phyloP scores from a whole-genome alignment of 1,140 invertebrate genomes.

The Tribolium castaneum region DNA sequence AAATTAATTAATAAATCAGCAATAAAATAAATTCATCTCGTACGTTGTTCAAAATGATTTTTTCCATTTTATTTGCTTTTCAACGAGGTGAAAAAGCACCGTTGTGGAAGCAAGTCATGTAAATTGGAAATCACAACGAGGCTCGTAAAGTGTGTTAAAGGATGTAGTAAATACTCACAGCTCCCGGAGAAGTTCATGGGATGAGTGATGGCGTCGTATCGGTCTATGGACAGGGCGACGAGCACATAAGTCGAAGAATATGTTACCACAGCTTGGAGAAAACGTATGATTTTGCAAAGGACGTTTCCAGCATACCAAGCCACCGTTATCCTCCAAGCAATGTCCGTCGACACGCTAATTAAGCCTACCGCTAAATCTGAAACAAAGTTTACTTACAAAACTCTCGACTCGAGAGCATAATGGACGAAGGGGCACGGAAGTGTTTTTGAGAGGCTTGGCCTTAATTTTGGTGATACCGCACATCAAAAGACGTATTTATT shows the following conservation, averaged over 20 bases:
- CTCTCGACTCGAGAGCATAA: neutral
- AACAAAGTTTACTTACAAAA: conserved; percentile 56
- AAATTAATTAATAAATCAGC: no score
- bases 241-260: conserved; percentile 96
- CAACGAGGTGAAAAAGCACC: neutral
- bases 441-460: neutral
- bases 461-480: neutral
- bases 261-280: conserved; percentile 85
- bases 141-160: neutral
- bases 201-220: conserved; percentile 94
- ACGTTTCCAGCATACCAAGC: conserved; percentile 87
- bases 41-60: no score
- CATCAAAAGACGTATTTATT: neutral
- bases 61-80: no score
- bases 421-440: no score
- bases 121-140: neutral
- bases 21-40: no score
- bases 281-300: conserved; percentile 89
- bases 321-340: conserved; percentile 87
- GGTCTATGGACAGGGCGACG: conserved; percentile 93
- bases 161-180: conserved; percentile 76
- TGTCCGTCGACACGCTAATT: conserved; percentile 88
- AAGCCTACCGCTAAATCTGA: conserved; percentile 89
- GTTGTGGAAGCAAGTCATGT: neutral
- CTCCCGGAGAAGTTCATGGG: conserved; percentile 95